These are phyloP conservation scores for Keiferia lycopersicella DNA, from an alignment of 2,888 invertebrate species.

Conservation along the genomic window DNA sequence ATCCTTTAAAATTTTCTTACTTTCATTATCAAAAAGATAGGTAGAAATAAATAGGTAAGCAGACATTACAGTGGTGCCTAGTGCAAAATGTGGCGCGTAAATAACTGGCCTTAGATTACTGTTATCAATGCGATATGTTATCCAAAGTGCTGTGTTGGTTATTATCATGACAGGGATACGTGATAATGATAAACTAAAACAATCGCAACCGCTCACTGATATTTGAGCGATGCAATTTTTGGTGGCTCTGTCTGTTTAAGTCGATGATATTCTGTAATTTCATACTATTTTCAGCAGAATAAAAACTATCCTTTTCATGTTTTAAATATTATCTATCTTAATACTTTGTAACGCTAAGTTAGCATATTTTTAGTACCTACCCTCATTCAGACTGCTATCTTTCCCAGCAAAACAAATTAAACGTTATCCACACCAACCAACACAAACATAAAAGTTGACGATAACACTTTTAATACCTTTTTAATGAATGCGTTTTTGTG, in stretches of 20 bases:
- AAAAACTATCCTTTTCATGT: too few relatives aligned
- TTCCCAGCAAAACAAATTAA: slow-evolving; percentile 1
- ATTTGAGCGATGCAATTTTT: too few relatives aligned
- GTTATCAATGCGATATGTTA: background rate
- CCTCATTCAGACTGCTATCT: background rate
- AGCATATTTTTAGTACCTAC: background rate
- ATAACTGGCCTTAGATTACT: slow-evolving; percentile 14
- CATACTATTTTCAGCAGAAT: too few relatives aligned
- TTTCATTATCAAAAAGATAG: too few relatives aligned
- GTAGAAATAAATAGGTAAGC: background rate
- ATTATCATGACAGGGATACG: background rate
- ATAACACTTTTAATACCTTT: slow-evolving; percentile 8
- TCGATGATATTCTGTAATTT: too few relatives aligned
- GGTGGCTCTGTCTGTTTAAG: too few relatives aligned
- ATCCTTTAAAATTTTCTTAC: background rate
- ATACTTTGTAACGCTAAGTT: too few relatives aligned
- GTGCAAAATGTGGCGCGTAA: slow-evolving; percentile 2
- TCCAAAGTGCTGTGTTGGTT: background rate
- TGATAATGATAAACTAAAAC: background rate
- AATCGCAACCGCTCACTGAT: too few relatives aligned
- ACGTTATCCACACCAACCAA: background rate
- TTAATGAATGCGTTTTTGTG: slow-evolving; percentile 11
- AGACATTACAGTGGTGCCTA: background rate
- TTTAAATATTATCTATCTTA: too few relatives aligned
- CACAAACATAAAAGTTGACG: background rate